phyloP scores from a whole-genome alignment of 2,113 vertebrate species.

The Malurus melanocephalus region DNA sequence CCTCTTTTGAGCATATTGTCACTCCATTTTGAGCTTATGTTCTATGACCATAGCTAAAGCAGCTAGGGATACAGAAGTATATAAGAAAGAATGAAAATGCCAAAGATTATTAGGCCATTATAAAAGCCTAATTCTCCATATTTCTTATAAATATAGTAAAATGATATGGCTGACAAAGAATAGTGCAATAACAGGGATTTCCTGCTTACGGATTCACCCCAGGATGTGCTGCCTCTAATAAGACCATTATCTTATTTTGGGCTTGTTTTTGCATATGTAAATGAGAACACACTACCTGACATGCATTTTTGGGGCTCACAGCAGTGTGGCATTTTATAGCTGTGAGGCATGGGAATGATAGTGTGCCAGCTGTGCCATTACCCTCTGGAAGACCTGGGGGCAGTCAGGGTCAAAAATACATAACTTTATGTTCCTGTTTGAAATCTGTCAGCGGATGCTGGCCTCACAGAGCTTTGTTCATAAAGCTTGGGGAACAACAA shows the following conservation, averaged over 20 bases:
- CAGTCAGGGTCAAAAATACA: not conserved
- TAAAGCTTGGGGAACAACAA: not conserved
- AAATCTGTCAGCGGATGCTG: not conserved
- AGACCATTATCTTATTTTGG: not conserved
- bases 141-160: not conserved
- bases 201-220: not conserved
- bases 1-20: not conserved
- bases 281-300: not conserved
- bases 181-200: not conserved
- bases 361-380: not conserved
- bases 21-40: not conserved
- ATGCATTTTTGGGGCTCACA: accelerated
- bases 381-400: not conserved
- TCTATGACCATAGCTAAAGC: not conserved
- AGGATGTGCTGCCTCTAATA: not conserved
- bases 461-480: accelerated
- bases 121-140: not conserved
- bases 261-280: not conserved
- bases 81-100: not conserved
- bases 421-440: not conserved
- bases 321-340: not conserved
- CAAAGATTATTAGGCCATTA: not conserved
- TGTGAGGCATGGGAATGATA: not conserved
- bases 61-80: not conserved
- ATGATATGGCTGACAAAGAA: not conserved